A percentile compares a stretch with the other conserved stretches of the same genome.
Conservation (phyloP, 2,113 vertebrate genomes). For the Lota lota region DNA sequence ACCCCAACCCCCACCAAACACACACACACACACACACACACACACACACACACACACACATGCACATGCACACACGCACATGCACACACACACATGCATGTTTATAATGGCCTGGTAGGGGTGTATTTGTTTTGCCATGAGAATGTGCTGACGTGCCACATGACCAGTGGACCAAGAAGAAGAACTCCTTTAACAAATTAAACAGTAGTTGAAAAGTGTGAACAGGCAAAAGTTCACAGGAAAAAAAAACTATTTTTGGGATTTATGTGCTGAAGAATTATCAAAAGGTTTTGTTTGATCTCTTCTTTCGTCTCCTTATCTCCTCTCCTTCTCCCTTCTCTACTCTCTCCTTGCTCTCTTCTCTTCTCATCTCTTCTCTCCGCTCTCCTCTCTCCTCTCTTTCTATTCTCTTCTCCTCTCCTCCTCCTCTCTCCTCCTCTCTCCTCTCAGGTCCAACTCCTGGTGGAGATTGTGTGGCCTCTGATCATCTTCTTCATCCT, state of each 20-base stretch:
- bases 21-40: neutral
- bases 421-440: slow-evolving; percentile 19
- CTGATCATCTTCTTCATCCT: slow-evolving; percentile 97
- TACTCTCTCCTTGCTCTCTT: neutral
- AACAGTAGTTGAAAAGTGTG: neutral
- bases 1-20: neutral
- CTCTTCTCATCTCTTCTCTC: too few species aligned
- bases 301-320: slow-evolving; percentile 14
- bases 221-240: neutral
- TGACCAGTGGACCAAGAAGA: neutral
- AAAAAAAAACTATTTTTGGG: too few species aligned
- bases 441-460: slow-evolving; percentile 83
- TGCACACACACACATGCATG: neutral
- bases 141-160: slow-evolving; percentile 1
- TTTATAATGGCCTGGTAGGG: neutral
- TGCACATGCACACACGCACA: neutral
- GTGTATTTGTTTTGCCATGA: neutral
- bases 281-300: too few species aligned
- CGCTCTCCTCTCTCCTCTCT: too few species aligned
- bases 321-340: slow-evolving; percentile 27
- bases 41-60: neutral
- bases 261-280: too few species aligned
- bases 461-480: slow-evolving; percentile 94
- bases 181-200: neutral
- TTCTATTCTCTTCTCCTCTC: neutral